phyloP scores from a whole-genome alignment of 2,113 vertebrate genomes.

The Ammodramus savannarum region DNA sequence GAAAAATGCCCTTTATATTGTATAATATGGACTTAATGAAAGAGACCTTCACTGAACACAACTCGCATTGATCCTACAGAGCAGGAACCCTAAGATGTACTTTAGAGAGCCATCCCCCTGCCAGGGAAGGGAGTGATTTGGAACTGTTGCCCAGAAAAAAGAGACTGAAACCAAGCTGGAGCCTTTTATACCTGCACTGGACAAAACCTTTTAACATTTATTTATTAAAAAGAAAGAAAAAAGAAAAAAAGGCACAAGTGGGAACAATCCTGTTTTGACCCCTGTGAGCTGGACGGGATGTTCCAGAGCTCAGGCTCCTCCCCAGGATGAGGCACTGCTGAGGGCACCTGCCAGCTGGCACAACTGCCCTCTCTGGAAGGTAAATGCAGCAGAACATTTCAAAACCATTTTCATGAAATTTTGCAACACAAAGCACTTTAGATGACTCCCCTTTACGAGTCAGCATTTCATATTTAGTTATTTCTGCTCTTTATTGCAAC shows the following conservation, averaged over 20 bases:
- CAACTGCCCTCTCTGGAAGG: neutral
- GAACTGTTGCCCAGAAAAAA: neutral
- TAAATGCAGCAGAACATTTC: slow-evolving; percentile 1
- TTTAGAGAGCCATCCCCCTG: neutral
- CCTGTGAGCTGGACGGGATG: accelerated
- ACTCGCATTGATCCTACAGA: neutral
- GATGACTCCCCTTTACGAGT: neutral
- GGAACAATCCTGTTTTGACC: neutral
- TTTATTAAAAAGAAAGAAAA: neutral
- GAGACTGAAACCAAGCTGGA: neutral
- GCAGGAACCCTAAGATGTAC: neutral
- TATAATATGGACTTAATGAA: neutral
- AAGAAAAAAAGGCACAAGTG: neutral
- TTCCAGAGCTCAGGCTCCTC: neutral
- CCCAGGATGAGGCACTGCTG: neutral
- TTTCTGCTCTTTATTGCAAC: slow-evolving; percentile 22
- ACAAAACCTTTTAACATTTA: neutral
- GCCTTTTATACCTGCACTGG: neutral
- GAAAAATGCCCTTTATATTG: neutral
- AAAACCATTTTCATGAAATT: slow-evolving; percentile 15
- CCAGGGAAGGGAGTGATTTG: neutral
- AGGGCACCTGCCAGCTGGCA: slow-evolving; percentile 21
- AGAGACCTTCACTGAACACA: neutral
- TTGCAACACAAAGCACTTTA: slow-evolving; percentile 25
- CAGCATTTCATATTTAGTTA: neutral